phyloP scores from a whole-genome alignment of 2,888 invertebrate genomes.

The Glyphotaelius pellucidus region DNA sequence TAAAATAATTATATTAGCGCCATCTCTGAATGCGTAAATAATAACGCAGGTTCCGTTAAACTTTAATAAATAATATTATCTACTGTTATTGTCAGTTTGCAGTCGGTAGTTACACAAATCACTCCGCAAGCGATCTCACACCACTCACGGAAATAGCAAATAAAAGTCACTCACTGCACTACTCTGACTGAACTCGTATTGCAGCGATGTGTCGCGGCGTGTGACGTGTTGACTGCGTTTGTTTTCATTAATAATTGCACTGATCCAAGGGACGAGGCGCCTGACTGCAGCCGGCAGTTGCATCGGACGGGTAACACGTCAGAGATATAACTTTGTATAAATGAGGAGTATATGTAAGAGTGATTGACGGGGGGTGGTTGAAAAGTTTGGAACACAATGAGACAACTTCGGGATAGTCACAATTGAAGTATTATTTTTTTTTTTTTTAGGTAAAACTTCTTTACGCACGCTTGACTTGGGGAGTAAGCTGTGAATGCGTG shows the following conservation, averaged over 20 bases:
- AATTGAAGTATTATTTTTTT: too few species aligned
- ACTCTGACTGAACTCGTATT: too few species aligned
- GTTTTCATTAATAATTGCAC: background rate
- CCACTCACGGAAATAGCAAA: background rate
- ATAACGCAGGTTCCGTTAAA: too few species aligned
- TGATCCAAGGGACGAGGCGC: background rate
- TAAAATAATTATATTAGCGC: too few species aligned
- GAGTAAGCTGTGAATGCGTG: too few species aligned
- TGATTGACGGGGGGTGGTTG: background rate
- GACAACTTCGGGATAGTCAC: background rate
- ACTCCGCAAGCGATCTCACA: background rate
- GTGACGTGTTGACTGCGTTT: background rate
- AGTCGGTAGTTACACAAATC: background rate
- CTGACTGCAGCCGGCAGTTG: background rate
- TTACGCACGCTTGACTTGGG: too few species aligned
- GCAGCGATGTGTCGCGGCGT: background rate
- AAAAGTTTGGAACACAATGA: background rate
- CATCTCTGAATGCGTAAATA: too few species aligned
- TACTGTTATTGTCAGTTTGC: background rate
- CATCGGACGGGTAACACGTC: background rate
- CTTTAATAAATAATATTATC: too few species aligned
- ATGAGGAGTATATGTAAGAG: background rate
- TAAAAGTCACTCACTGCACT: background rate
- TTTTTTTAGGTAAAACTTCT: too few species aligned
- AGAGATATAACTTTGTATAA: background rate